Percentiles rank a stretch among this genome's conserved stretches.
These are phyloP conservation scores for Salvelinus sp. DNA, from an alignment of 2,113 vertebrate genomes.

Conservation along the genomic window DNA sequence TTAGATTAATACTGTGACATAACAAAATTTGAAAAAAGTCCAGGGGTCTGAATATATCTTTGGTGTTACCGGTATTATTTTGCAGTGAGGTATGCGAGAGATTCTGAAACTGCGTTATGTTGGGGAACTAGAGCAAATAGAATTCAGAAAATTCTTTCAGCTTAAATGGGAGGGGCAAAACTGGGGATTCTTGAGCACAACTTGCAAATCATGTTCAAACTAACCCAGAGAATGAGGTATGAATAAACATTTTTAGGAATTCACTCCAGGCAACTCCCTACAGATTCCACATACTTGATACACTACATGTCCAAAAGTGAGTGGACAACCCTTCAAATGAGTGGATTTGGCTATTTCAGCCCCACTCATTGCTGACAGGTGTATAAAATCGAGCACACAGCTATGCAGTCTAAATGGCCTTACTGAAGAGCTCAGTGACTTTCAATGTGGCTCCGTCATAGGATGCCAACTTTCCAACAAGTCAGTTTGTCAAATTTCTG, in stretches of 20 bases:
- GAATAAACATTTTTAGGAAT: not conserved
- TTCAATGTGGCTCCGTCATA: no score
- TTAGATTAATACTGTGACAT: no score
- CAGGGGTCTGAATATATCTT: not conserved
- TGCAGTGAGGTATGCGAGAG: not conserved
- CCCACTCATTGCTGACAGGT: no score
- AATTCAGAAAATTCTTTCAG: not conserved
- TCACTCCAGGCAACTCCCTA: not conserved
- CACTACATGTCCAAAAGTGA: no score
- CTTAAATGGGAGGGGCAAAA: not conserved
- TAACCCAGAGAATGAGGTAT: not conserved
- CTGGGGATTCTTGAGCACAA: constrained; percentile 1
- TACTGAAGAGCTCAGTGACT: no score
- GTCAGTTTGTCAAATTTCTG: no score
- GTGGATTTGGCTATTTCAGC: no score
- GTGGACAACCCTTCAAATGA: no score
- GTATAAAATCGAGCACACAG: no score
- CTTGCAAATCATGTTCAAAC: constrained; percentile 18
- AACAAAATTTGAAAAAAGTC: no score
- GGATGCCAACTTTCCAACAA: no score
- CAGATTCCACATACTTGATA: not conserved
- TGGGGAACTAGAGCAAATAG: constrained; percentile 2
- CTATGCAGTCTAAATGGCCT: no score
- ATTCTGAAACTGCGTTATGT: constrained; percentile 2
- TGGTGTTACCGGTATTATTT: constrained; percentile 7